Percentiles rank a stretch among this genome's conserved stretches.
Conservation (phyloP, 2,797 vertebrate genomes). For the Fundulus diaphanus region DNA sequence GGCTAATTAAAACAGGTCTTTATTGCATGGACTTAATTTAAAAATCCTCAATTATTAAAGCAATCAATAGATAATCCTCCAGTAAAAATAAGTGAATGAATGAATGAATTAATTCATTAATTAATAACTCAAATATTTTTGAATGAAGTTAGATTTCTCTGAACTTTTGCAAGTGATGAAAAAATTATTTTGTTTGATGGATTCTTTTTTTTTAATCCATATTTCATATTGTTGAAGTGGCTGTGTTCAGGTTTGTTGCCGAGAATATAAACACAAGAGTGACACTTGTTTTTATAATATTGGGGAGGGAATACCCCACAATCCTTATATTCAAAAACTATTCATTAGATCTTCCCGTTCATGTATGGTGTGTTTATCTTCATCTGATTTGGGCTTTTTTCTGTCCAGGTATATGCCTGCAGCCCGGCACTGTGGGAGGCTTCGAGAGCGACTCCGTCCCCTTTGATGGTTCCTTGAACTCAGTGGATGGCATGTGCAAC, state of each 20-base stretch:
- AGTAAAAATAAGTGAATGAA: neutral
- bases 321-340: neutral
- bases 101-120: no score
- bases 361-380: neutral
- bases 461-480: neutral
- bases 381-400: no score
- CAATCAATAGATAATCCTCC: neutral
- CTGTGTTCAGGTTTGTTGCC: neutral
- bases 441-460: slow-evolving; percentile 73
- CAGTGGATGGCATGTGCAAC: slow-evolving; percentile 48
- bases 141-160: no score
- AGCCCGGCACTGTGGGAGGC: slow-evolving; percentile 82
- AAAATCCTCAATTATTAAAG: neutral
- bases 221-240: no score
- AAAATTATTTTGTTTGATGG: no score
- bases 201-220: no score
- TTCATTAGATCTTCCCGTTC: neutral
- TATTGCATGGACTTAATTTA: neutral
- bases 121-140: no score
- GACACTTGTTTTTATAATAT: neutral
- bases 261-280: neutral
- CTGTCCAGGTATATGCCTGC: slow-evolving; percentile 88
- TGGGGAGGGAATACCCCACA: neutral
- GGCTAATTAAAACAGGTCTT: neutral
- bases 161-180: no score